Evolutionary conservation across 2,888 invertebrate genomes (phyloP).

Genomic region (Syritta pipiens): DNA sequence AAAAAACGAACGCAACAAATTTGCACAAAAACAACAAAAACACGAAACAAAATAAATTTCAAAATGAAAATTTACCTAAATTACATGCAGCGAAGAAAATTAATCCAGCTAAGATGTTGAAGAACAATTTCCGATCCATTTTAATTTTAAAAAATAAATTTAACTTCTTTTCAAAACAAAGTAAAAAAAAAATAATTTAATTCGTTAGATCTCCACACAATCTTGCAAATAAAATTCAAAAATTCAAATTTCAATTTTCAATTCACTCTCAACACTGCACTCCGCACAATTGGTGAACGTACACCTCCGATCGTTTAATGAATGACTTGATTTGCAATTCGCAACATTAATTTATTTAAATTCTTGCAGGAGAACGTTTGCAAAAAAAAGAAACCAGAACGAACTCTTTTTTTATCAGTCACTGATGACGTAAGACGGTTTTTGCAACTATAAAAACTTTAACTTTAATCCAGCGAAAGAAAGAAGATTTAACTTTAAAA

Average conservation of each 20-base stretch:
- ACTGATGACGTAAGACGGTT: conserved; percentile 26
- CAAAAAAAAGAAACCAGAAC: no score
- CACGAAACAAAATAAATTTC: not conserved
- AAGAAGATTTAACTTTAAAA: conserved; percentile 19
- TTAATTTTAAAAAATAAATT: conserved; percentile 7
- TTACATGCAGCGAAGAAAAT: conserved; percentile 35
- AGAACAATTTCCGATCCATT: conserved; percentile 41
- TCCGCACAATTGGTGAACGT: conserved; percentile 20
- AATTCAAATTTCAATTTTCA: conserved; percentile 12
- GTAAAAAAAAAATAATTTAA: conserved; percentile 1
- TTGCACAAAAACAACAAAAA: not conserved
- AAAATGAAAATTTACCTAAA: conserved; percentile 44
- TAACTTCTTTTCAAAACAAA: not conserved
- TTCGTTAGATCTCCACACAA: no score
- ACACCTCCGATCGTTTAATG: conserved; percentile 37
- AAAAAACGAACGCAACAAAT: not conserved
- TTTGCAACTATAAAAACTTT: no score
- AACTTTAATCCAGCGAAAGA: conserved; percentile 6
- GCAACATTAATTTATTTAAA: conserved; percentile 45
- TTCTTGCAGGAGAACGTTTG: conserved; percentile 7
- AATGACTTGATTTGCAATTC: conserved; percentile 28
- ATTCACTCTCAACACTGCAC: conserved; percentile 14
- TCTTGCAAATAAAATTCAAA: no score
- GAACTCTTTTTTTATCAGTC: conserved; percentile 37
- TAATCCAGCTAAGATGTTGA: conserved; percentile 45